phyloP scores from a whole-genome alignment of 2,888 invertebrate species.

The Sussaba pulchella region DNA sequence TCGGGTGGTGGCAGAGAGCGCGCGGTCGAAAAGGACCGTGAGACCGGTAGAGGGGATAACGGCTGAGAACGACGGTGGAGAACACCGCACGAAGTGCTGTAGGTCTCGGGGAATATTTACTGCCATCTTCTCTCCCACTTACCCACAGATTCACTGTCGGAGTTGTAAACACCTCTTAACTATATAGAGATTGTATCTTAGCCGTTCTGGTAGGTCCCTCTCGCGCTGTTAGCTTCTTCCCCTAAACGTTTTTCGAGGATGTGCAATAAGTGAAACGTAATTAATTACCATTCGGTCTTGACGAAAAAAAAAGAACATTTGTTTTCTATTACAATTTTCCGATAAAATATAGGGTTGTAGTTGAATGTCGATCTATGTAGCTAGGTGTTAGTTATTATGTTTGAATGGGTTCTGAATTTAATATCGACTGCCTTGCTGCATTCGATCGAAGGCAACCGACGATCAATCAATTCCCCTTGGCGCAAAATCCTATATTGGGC shows the following conservation, averaged over 20 bases:
- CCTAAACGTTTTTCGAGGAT: slow-evolving; percentile 75
- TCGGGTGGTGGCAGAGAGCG: slow-evolving; percentile 49
- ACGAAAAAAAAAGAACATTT: slow-evolving; percentile 7
- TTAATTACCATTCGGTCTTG: slow-evolving; percentile 70
- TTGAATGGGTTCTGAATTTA: slow-evolving; percentile 48
- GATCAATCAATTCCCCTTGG: slow-evolving; percentile 56
- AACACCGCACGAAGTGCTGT: slow-evolving; percentile 65
- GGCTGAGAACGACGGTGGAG: slow-evolving; percentile 58
- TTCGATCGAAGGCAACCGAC: slow-evolving; percentile 39
- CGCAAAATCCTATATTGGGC: slow-evolving; percentile 18
- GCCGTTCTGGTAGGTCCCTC: slow-evolving; percentile 70
- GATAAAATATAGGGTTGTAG: no score
- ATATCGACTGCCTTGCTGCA: no score
- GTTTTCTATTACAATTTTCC: slow-evolving; percentile 4
- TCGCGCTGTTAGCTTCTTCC: slow-evolving; percentile 68
- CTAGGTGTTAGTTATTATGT: no score
- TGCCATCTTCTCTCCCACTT: slow-evolving; percentile 84
- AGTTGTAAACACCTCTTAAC: slow-evolving; percentile 85
- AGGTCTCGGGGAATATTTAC: slow-evolving; percentile 82
- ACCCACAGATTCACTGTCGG: slow-evolving; percentile 84
- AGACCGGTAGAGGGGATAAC: slow-evolving; percentile 45
- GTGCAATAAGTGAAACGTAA: slow-evolving; percentile 75
- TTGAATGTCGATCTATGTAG: no score
- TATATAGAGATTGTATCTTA: slow-evolving; percentile 82
- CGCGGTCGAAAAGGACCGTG: slow-evolving; percentile 34